phyloP scores from a whole-genome alignment of 2,113 vertebrate genomes.

The Aptenodytes patagonicus region DNA sequence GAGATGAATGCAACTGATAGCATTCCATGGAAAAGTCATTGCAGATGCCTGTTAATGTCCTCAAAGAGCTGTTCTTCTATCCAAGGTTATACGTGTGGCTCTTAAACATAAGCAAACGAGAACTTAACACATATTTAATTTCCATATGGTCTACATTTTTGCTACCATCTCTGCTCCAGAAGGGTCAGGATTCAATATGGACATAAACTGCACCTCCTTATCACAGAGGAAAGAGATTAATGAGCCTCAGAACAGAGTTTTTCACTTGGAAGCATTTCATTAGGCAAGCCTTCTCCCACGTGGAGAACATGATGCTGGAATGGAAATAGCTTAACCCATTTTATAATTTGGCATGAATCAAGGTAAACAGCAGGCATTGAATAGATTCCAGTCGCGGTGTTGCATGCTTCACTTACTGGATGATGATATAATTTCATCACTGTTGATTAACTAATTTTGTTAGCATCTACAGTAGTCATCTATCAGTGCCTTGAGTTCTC shows the following conservation, averaged over 20 bases:
- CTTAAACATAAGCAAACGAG: background rate
- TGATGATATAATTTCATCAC: constrained; percentile 46
- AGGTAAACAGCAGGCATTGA: constrained; percentile 42
- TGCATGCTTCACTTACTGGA: constrained; percentile 5
- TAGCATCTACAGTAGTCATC: background rate
- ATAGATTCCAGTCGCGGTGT: background rate
- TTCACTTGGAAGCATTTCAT: background rate
- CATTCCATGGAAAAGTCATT: background rate
- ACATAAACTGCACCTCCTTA: background rate
- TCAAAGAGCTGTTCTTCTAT: background rate
- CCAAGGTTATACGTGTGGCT: background rate
- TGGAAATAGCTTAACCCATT: constrained; percentile 32
- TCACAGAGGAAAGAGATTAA: background rate
- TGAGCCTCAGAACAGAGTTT: background rate
- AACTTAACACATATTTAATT: background rate
- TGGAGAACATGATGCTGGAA: background rate
- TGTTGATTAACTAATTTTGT: constrained; percentile 1
- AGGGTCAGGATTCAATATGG: background rate
- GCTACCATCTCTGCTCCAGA: background rate
- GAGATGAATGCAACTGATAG: background rate
- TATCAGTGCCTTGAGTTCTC: background rate
- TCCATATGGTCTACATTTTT: background rate
- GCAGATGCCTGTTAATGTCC: background rate
- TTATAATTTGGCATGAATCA: constrained; percentile 33
- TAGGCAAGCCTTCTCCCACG: background rate